Conservation (phyloP, 1,140 invertebrate species). For the Portunus trituberculatus region DNA sequence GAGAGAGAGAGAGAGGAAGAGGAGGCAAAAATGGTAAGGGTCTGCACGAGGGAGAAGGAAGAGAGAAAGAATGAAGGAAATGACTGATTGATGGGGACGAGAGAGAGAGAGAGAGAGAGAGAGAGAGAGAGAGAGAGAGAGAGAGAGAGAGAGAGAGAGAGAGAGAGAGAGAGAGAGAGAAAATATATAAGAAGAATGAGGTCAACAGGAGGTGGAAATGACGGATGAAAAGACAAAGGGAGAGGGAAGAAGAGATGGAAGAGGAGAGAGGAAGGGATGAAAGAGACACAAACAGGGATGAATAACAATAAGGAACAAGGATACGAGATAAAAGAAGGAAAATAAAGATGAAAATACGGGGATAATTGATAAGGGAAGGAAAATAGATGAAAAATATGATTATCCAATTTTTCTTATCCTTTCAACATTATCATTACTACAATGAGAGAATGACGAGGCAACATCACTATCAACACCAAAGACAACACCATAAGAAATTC, state of each 20-base stretch:
- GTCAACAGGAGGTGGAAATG: not conserved
- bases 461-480: no score
- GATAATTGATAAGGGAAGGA: not conserved
- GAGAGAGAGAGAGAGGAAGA: not conserved
- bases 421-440: not conserved
- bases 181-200: not conserved
- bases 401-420: no score
- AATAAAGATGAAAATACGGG: no score
- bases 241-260: not conserved
- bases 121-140: constrained; percentile 24
- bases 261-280: not conserved
- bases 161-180: not conserved
- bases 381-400: no score
- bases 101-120: constrained; percentile 8
- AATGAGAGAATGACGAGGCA: not conserved
- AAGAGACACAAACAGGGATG: not conserved
- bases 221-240: not conserved
- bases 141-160: constrained; percentile 28
- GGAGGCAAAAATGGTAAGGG: not conserved
- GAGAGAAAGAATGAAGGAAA: not conserved
- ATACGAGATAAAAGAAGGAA: not conserved
- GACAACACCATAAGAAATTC: no score
- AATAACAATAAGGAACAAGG: not conserved
- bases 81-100: not conserved
- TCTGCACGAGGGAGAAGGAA: not conserved